Evolutionary conservation across 2,888 invertebrate species (phyloP), one percentile per base, ranked within the genome.

Genomic region (Dynastes maya): DNA sequence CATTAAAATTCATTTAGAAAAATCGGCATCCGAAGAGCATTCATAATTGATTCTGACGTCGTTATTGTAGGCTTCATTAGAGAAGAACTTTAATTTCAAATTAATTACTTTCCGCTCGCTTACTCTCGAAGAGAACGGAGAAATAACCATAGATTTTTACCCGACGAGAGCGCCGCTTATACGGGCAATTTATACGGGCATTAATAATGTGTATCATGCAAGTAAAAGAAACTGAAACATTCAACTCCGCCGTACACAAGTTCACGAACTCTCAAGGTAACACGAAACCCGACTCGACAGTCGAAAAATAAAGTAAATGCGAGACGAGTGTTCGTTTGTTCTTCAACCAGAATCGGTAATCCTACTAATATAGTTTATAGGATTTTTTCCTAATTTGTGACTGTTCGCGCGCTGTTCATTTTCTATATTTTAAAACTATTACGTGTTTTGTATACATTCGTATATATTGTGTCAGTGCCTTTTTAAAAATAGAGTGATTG

Each of bases 251-350:
- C 55, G 22, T 77, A 53, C 29, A 71, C 84, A 86, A 37, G 87
- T 86, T 85, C 86, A 85, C 86, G 87, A 87, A 86, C 87, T 85
- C 84, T 87, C 87, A 87, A 87, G 87, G 87, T 86, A 87, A 87
- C 82, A 83, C 80, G 81, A 84, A 81, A 82, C 81, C 78, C 80
- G 74, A 83, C 84, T 83, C 84, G 84, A 83, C 83, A 84, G 81
- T 81, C 80, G 79, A 81, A 82, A 84, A 85, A 84, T 84, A 85
- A 76, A 86, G 84, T 83, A 84, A 83, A 85, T 82, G 80, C 80
- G 80, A 58, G 80, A 70, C 79, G 79, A 80, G 83, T 83, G 81
- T 83, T 79, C 80, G 80, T 80, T 80, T 78, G 80, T 80, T 80
- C 80, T 81, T 81, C 80, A 76, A 79, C 78, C 81, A 79, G 80